Evolutionary conservation across 2,797 vertebrate genomes (phyloP).

Genomic region (Chaetodon trifasciatus): DNA sequence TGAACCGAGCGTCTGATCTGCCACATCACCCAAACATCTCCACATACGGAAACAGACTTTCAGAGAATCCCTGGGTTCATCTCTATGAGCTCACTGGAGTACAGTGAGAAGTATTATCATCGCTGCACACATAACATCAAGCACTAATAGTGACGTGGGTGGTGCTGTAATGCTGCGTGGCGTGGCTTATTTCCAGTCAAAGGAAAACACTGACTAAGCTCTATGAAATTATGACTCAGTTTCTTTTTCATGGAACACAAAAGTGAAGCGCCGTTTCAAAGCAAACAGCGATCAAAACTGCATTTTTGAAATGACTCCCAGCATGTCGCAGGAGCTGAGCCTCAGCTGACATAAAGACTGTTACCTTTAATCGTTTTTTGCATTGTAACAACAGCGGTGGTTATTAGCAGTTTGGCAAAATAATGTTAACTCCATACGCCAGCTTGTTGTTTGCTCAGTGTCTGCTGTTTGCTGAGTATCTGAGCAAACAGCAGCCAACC

Average conservation of each 20-base stretch:
- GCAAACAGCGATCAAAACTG: slow-evolving; percentile 29
- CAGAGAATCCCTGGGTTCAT: background rate
- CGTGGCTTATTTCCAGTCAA: slow-evolving; percentile 68
- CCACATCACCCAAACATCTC: background rate
- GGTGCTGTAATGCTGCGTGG: slow-evolving; percentile 34
- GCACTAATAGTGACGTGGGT: slow-evolving; percentile 46
- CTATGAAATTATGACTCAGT: slow-evolving; percentile 70
- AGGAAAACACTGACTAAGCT: slow-evolving; percentile 65
- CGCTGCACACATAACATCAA: slow-evolving; percentile 32
- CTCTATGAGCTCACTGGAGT: background rate
- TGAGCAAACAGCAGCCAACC: background rate
- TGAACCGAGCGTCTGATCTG: background rate
- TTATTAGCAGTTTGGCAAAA: background rate
- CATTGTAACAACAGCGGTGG: background rate
- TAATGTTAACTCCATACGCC: background rate
- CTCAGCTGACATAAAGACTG: background rate
- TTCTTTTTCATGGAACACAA: slow-evolving; percentile 37
- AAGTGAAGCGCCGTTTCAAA: slow-evolving; percentile 13
- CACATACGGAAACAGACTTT: background rate
- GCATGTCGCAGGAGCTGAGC: too few relatives aligned
- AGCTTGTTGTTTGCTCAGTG: background rate
- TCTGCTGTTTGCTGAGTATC: background rate
- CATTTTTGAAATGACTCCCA: background rate
- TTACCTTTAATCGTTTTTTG: background rate
- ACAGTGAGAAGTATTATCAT: background rate